Base-by-base conservation (phyloP, 1,140 invertebrate species). In the Leptestheria dahalacensis region DNA sequence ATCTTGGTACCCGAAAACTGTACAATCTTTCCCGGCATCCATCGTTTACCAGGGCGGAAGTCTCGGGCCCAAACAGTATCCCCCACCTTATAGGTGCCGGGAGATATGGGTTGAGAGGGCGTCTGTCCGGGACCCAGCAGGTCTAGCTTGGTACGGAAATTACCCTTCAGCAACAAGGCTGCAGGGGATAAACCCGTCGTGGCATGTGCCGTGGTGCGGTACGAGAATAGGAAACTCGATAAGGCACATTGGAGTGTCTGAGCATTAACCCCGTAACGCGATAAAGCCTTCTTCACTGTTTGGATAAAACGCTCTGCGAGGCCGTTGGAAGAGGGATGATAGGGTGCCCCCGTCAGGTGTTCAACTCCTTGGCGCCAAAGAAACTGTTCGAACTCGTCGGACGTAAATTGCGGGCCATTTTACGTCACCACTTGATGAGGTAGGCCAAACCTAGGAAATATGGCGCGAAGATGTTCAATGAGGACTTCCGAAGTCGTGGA, bases 401-500 rank as follows among this genome's bases (percentile, higher is more conserved):
- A 71, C 12, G 65, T 67, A 63, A 75, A 77, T 51, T 73, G 66
- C 11, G 70, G 66, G 24, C 69, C 70, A 61, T 72, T 71, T 62
- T 78, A 75, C 0, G 69, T 68, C 20, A 75, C 68, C 4, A 75
- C 46, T 47, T 63, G 63, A n/a, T 68, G 52, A 2, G 72, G 72
- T 48, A 75, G 61, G 3, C 73, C 74, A 63, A 70, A 68, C 28
- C 62, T 60, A 6, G 68, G 61, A 65, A 75, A 74, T 9, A 70
- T 67, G 18, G 64, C 52, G 48, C 65, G 64, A 18, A 72, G 33
- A 18, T 64, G 61, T 55, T 67, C 61, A 4, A 67, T 61, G 9
- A 64, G 66, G 15, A 33, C 51, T 33, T 28, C 56, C 3, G 64
- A 50, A 20, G 64, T 68, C 18, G 62, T 64, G 12, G 58, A 59